These are phyloP conservation scores for Umimayanthus kanabou DNA, from an alignment of 92 coral and sea anemone genomes.

Conservation along the genomic window DNA sequence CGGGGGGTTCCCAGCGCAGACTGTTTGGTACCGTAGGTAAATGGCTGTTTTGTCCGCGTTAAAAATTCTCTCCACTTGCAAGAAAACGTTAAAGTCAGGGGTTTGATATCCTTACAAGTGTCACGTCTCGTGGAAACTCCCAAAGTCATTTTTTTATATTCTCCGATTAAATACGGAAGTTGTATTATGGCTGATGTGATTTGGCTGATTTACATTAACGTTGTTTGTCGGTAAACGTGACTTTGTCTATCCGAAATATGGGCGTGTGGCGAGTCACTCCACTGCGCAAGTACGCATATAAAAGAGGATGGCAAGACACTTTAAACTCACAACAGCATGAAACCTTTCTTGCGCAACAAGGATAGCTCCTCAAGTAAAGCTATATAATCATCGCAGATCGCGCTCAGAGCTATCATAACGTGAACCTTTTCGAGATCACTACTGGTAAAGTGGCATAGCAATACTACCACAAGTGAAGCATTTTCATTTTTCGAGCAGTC, in stretches of 20 bases:
- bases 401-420: not conserved
- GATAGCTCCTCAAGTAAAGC: not conserved
- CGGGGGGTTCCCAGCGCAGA: too few species aligned
- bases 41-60: too few species aligned
- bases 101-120: too few species aligned
- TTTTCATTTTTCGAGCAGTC: not conserved
- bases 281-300: not conserved
- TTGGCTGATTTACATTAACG: not conserved
- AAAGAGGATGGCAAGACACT: not conserved
- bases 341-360: not conserved
- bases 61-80: too few species aligned
- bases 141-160: too few species aligned
- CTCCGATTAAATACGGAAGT: not conserved
- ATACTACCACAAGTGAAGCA: not conserved
- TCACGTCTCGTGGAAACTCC: too few species aligned
- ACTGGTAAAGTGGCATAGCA: not conserved
- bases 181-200: not conserved
- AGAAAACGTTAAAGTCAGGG: too few species aligned
- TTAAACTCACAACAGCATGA: not conserved
- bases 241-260: too few species aligned
- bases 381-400: not conserved
- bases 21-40: too few species aligned
- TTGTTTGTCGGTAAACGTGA: not conserved
- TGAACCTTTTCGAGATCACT: not conserved
- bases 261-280: not conserved